Conservation (phyloP, 2,113 vertebrate species). For the Platysteira castanea region DNA sequence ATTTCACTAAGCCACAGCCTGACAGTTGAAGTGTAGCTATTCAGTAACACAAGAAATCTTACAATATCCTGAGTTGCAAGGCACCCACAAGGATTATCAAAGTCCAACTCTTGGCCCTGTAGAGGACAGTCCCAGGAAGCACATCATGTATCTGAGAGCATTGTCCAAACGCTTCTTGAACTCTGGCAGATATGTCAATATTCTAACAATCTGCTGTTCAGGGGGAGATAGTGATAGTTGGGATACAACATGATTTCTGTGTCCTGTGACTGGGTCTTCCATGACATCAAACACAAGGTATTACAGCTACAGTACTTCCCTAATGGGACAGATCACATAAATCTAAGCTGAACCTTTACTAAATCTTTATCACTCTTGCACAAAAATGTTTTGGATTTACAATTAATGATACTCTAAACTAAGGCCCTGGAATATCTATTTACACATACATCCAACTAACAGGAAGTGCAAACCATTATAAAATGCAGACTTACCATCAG, state of each 20-base stretch:
- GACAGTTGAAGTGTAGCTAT: neutral
- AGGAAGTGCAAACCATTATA: neutral
- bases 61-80: neutral
- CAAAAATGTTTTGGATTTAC: neutral
- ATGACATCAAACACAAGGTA: neutral
- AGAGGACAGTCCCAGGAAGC: neutral
- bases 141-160: neutral
- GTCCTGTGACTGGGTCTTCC: neutral
- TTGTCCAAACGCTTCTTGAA: neutral
- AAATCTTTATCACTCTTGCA: fast-evolving
- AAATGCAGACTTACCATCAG: neutral
- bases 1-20: neutral
- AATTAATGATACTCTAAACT: neutral
- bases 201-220: neutral
- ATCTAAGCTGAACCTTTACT: neutral
- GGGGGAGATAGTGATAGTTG: neutral
- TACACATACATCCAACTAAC: neutral
- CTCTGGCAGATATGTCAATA: neutral
- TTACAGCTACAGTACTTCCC: neutral
- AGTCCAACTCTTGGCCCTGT: neutral
- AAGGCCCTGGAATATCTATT: neutral
- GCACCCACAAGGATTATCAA: neutral
- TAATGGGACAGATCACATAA: neutral
- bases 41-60: neutral
- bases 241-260: neutral